Percentiles rank a stretch among this genome's conserved stretches.
Evolutionary conservation across 2,888 invertebrate species (phyloP).

Genomic region (Tetragonisca angustula): DNA sequence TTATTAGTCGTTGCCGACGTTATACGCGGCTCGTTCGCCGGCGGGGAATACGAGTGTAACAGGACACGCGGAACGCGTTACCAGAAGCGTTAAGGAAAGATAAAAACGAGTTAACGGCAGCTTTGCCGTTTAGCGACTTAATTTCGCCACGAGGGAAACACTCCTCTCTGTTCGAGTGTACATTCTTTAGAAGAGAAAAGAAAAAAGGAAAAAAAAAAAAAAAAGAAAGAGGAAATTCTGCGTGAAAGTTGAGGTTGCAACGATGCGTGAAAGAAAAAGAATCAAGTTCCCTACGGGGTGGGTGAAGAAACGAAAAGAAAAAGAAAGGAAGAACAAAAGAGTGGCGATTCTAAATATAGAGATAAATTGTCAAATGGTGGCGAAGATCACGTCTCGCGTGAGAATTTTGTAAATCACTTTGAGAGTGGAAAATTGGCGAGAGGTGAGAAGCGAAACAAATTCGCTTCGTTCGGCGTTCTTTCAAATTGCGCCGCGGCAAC

Average conservation of each 20-base stretch:
- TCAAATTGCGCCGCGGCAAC: slow-evolving; percentile 1
- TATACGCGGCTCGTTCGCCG: slow-evolving; percentile 14
- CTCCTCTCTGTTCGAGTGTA: neutral
- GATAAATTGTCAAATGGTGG: neutral
- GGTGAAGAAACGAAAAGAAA: neutral
- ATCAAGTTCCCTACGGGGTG: neutral
- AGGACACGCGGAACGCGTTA: neutral
- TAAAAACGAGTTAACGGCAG: neutral
- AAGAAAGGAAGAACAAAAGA: too few species aligned
- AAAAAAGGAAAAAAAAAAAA: too few species aligned
- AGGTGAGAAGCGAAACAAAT: too few species aligned
- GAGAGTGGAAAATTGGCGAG: neutral
- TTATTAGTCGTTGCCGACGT: slow-evolving; percentile 37
- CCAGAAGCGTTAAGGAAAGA: neutral
- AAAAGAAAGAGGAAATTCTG: too few species aligned
- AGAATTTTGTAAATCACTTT: neutral
- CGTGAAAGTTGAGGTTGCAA: neutral
- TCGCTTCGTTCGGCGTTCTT: neutral
- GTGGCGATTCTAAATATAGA: neutral
- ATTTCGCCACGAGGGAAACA: neutral
- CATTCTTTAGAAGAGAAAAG: too few species aligned
- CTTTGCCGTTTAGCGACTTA: neutral
- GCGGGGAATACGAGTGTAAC: neutral
- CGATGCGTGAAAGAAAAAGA: neutral
- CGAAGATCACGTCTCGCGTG: neutral